These are phyloP conservation scores for Campoletis sonorensis DNA, from an alignment of 1,140 invertebrate genomes.

Conservation along the genomic window DNA sequence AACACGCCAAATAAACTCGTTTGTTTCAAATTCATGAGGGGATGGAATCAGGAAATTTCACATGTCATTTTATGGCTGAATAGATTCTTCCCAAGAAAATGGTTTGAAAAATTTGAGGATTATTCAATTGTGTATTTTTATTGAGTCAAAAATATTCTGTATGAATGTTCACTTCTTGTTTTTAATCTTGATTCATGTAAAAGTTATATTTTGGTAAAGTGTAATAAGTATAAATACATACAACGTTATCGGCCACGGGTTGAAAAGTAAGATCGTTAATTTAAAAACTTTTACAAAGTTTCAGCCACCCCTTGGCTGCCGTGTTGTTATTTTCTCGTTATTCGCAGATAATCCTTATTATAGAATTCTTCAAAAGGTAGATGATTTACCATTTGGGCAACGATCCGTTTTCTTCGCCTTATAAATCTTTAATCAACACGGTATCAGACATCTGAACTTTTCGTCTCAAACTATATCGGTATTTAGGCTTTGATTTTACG, in stretches of 20 bases:
- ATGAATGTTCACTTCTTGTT: no score
- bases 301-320: background rate
- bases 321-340: background rate
- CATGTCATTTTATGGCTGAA: no score
- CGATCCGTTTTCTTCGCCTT: background rate
- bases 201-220: no score
- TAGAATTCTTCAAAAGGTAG: background rate
- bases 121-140: no score
- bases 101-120: no score
- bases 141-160: no score
- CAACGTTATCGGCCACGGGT: background rate
- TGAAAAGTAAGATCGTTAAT: conserved; percentile 8
- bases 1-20: no score
- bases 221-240: background rate
- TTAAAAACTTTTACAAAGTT: background rate
- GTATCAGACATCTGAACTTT: background rate
- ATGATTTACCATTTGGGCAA: background rate
- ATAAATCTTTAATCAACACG: background rate
- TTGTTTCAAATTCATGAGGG: no score
- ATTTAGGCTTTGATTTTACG: background rate
- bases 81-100: no score
- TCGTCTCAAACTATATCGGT: background rate
- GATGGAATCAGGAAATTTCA: no score
- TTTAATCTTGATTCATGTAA: no score
- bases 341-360: background rate